phyloP scores from a whole-genome alignment of 2,797 vertebrate genomes.

The Notolabrus celidotus region DNA sequence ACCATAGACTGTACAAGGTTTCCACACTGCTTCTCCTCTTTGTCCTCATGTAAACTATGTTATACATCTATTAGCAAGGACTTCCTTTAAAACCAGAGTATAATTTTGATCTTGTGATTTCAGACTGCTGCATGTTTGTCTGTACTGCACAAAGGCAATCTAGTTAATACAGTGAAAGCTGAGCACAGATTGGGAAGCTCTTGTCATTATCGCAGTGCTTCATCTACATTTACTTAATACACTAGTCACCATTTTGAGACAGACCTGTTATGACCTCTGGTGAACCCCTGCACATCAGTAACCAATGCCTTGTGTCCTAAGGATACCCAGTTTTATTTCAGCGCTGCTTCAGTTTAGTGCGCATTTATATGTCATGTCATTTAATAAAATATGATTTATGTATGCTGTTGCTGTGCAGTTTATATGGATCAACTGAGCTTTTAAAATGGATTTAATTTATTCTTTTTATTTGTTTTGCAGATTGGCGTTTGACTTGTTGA shows the following conservation, averaged over 20 bases:
- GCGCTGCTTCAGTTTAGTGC: neutral
- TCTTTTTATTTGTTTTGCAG: constrained; percentile 69
- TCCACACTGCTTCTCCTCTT: too few relatives aligned
- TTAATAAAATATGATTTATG: neutral
- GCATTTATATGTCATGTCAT: neutral
- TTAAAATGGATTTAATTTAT: constrained; percentile 31
- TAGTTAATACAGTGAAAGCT: constrained; percentile 5
- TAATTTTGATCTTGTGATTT: constrained; percentile 1
- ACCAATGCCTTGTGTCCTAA: neutral
- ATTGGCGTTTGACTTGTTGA: constrained; percentile 35
- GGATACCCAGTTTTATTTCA: neutral
- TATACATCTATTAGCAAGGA: neutral
- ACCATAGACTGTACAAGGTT: too few relatives aligned
- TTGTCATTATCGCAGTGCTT: neutral
- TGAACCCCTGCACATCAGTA: neutral
- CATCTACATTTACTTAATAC: neutral
- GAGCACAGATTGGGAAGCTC: neutral
- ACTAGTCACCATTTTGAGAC: neutral
- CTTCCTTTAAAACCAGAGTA: neutral
- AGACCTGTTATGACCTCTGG: neutral
- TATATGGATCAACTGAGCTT: constrained; percentile 5
- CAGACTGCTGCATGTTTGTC: constrained; percentile 36
- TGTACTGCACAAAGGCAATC: constrained; percentile 19
- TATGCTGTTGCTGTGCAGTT: neutral
- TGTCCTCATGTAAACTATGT: too few relatives aligned